Conservation (phyloP, 2,797 vertebrate genomes). For the Vespertilio murinus region DNA sequence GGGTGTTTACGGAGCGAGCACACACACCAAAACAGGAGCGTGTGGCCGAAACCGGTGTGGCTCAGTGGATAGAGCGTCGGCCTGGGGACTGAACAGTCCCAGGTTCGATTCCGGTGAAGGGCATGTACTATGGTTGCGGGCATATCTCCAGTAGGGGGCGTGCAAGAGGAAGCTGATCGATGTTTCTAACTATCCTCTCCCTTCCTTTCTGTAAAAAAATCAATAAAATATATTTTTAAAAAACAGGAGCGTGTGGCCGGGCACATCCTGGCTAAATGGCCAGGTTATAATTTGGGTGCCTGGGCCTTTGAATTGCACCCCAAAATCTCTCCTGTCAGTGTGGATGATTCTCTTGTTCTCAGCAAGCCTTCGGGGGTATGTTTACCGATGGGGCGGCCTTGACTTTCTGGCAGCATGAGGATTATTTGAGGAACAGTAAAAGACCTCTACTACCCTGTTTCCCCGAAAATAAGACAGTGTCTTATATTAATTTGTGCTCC, state of each 20-base stretch:
- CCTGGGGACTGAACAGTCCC: too few relatives aligned
- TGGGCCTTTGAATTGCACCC: background rate
- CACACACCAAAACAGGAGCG: background rate
- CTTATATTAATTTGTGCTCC: too few relatives aligned
- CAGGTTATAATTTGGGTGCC: background rate
- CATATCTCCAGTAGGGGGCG: too few relatives aligned
- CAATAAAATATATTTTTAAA: too few relatives aligned
- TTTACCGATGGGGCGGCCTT: background rate
- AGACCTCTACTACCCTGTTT: background rate
- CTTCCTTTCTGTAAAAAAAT: too few relatives aligned
- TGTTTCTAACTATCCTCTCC: too few relatives aligned
- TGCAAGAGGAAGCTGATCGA: too few relatives aligned
- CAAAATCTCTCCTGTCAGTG: background rate
- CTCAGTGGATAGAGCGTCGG: too few relatives aligned
- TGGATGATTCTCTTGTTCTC: background rate
- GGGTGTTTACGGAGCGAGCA: background rate
- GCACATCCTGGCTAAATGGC: background rate
- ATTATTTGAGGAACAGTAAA: background rate
- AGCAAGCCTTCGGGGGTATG: background rate
- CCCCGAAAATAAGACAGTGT: too few relatives aligned
- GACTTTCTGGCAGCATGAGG: background rate
- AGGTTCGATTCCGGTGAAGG: too few relatives aligned
- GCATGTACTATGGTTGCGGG: too few relatives aligned
- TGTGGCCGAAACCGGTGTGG: too few relatives aligned
- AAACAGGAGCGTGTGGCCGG: fast-evolving